A percentile compares a stretch with the other conserved stretches of the same genome.
phyloP scores from a whole-genome alignment of 2,113 vertebrate genomes.

The Gila orcuttii region DNA sequence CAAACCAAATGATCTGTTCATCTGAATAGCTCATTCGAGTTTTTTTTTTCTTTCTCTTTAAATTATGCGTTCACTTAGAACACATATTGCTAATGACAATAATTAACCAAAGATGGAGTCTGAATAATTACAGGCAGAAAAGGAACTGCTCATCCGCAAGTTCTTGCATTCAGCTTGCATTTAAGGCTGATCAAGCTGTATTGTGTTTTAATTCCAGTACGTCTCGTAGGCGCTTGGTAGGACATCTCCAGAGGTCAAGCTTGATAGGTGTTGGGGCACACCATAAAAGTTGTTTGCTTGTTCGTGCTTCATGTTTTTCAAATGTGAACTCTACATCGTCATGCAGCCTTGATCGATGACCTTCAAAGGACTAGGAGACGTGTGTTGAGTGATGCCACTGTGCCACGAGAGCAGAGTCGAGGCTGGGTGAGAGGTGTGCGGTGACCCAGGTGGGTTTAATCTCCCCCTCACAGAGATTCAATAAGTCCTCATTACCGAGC shows the following conservation, averaged over 20 bases:
- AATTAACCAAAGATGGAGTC: conserved; percentile 96
- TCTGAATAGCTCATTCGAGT: conserved; percentile 84
- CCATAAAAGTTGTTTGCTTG: conserved; percentile 45
- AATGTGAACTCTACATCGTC: background rate
- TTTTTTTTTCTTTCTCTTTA: conserved; percentile 78
- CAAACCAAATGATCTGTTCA: conserved; percentile 95
- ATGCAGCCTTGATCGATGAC: conserved; percentile 38
- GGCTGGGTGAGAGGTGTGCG: conserved; percentile 38
- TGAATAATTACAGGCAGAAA: conserved; percentile 90
- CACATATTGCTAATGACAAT: conserved; percentile 97
- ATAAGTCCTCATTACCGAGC: conserved; percentile 65
- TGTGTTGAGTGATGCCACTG: conserved; percentile 12
- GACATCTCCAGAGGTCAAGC: conserved; percentile 60
- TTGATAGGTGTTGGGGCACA: conserved; percentile 65
- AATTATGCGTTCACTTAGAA: conserved; percentile 92
- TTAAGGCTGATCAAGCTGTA: conserved; percentile 75
- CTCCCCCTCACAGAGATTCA: conserved; percentile 59
- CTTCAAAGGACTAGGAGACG: conserved; percentile 24
- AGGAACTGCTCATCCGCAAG: conserved; percentile 75
- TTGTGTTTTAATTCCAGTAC: conserved; percentile 72
- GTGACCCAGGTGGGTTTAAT: conserved; percentile 64
- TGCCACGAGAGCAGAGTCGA: conserved; percentile 28
- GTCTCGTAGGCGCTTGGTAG: conserved; percentile 64
- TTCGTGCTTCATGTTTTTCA: conserved; percentile 36
- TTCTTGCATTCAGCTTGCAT: conserved; percentile 69